Evolutionary conservation across 2,797 vertebrate species (phyloP).

Genomic region (Myotis findleyi): DNA sequence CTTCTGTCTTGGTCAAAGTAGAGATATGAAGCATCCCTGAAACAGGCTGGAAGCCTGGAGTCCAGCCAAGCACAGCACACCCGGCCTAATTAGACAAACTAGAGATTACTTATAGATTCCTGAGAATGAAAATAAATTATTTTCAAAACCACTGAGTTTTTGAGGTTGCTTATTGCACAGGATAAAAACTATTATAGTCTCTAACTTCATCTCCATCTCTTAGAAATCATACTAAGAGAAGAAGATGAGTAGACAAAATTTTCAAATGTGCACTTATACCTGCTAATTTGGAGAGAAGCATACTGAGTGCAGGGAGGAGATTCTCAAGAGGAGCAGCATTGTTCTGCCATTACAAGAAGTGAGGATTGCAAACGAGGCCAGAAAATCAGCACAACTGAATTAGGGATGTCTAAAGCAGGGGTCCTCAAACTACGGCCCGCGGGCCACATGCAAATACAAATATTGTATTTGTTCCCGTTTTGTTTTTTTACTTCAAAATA

Average conservation of each 20-base stretch:
- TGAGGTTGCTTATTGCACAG: background rate
- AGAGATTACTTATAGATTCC: background rate
- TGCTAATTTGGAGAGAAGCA: background rate
- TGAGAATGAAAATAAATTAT: background rate
- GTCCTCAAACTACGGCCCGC: too few relatives aligned
- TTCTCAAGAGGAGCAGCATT: background rate
- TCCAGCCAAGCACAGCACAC: background rate
- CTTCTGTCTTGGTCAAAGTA: background rate
- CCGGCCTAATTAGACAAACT: background rate
- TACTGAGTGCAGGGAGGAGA: background rate
- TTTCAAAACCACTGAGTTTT: background rate
- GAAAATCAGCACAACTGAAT: background rate
- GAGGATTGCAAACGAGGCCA: background rate
- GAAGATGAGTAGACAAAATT: background rate
- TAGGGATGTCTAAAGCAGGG: background rate
- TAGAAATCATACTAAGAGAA: background rate
- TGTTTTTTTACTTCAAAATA: too few relatives aligned
- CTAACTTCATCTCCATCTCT: constrained; percentile 3
- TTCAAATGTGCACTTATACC: background rate
- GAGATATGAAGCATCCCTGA: background rate
- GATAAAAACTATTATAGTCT: background rate
- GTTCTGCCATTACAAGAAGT: background rate
- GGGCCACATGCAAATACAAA: too few relatives aligned
- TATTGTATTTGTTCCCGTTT: too few relatives aligned
- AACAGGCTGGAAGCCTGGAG: background rate